A percentile compares a stretch with the other conserved stretches of the same genome.
Evolutionary conservation across 1,140 invertebrate genomes (phyloP).

Genomic region (Psilanteris sp.): DNA sequence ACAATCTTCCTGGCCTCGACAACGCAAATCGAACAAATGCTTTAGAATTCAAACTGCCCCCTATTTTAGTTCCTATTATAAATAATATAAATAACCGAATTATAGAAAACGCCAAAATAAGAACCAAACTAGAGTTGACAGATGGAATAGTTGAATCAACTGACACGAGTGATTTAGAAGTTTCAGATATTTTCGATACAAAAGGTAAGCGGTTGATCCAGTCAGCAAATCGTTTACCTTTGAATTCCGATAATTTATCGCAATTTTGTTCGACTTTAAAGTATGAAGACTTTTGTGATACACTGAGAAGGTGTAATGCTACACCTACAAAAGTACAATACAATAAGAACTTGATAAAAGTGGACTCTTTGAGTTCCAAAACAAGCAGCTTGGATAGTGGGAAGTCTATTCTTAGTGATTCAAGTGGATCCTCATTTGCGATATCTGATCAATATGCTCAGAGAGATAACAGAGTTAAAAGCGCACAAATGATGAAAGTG

Average conservation of each 20-base stretch:
- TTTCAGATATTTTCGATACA: constrained; percentile 69
- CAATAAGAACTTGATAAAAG: constrained; percentile 40
- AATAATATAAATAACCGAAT: constrained; percentile 79
- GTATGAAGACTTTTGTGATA: constrained; percentile 17
- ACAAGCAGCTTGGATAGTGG: constrained; percentile 72
- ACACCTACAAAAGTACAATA: constrained; percentile 12
- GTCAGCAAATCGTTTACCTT: constrained; percentile 9
- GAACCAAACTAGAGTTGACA: constrained; percentile 56
- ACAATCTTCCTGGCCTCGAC: constrained; percentile 67
- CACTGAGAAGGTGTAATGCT: constrained; percentile 13
- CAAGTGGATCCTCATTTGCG: constrained; percentile 66
- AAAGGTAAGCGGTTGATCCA: too few relatives aligned
- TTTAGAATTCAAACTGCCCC: constrained; percentile 82
- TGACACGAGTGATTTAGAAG: constrained; percentile 69
- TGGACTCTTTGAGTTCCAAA: constrained; percentile 69
- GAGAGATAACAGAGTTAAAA: constrained; percentile 80
- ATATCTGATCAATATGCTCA: constrained; percentile 62
- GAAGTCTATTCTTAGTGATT: constrained; percentile 71
- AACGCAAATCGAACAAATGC: constrained; percentile 65
- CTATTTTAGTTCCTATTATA: constrained; percentile 84
- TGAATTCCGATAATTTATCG: constrained; percentile 36
- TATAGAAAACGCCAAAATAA: constrained; percentile 72
- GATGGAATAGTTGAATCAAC: constrained; percentile 14
- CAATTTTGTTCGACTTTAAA: background rate
- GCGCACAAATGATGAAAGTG: constrained; percentile 80